A percentile compares a stretch with the other conserved stretches of the same genome.
Evolutionary conservation across 2,113 vertebrate genomes (phyloP).

Genomic region (Azemiops feae): DNA sequence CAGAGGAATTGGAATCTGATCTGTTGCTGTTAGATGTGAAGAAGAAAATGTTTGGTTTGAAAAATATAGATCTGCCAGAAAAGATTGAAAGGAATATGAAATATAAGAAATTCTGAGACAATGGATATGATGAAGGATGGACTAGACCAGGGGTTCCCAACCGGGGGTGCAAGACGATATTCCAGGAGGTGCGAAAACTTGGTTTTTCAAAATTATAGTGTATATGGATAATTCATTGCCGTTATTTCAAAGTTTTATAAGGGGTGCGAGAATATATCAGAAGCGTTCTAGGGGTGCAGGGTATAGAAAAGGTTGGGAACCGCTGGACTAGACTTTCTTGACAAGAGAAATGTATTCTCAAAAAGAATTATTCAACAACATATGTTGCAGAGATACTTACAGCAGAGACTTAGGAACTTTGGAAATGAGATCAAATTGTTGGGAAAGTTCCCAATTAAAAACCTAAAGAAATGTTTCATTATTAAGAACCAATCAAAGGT

Average conservation of each 20-base stretch:
- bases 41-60: not conserved
- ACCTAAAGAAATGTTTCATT: not conserved
- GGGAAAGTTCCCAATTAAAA: not conserved
- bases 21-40: not conserved
- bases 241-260: no score
- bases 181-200: no score
- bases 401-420: not conserved
- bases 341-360: not conserved
- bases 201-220: no score
- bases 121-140: not conserved
- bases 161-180: no score
- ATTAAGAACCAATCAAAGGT: not conserved
- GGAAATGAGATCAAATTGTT: not conserved
- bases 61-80: not conserved
- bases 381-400: not conserved
- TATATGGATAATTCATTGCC: no score
- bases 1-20: not conserved
- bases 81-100: not conserved
- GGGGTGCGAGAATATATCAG: no score
- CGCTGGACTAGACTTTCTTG: not conserved
- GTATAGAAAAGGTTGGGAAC: no score
- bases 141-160: not conserved
- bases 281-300: no score
- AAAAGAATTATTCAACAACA: not conserved
- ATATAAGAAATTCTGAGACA: not conserved